These are phyloP conservation scores for Parazoanthus atlanticus DNA, from an alignment of 92 coral and sea anemone species.

Conservation along the genomic window DNA sequence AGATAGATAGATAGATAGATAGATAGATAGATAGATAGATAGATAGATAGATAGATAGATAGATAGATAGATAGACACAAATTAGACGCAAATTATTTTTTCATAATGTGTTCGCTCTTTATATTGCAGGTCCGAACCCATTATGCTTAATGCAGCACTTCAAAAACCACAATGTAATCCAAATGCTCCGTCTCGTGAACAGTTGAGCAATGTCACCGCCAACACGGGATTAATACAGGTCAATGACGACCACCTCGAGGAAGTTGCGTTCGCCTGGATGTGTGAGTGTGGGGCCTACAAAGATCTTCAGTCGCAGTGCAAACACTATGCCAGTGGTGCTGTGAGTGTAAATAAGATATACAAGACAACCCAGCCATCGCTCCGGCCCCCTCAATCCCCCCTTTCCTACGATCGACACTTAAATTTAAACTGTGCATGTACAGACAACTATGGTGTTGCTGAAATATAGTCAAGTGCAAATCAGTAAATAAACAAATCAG, in stretches of 20 bases:
- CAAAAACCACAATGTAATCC: background rate
- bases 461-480: no score
- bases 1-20: no score
- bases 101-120: background rate
- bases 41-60: background rate
- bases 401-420: no score
- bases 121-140: background rate
- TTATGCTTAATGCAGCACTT: background rate
- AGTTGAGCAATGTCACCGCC: background rate
- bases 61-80: background rate
- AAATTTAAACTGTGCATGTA: no score
- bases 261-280: conserved; percentile 86
- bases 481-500: no score
- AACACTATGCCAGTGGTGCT: conserved; percentile 48
- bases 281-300: conserved; percentile 69
- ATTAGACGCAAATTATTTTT: no score
- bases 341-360: conserved; percentile 33
- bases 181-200: background rate
- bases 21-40: background rate
- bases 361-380: no score
- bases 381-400: no score
- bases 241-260: conserved; percentile 59
- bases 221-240: conserved; percentile 6
- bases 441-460: no score
- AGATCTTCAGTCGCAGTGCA: conserved; percentile 69